phyloP scores from a whole-genome alignment of 2,113 vertebrate species.

The Illadopsis cleaveri region DNA sequence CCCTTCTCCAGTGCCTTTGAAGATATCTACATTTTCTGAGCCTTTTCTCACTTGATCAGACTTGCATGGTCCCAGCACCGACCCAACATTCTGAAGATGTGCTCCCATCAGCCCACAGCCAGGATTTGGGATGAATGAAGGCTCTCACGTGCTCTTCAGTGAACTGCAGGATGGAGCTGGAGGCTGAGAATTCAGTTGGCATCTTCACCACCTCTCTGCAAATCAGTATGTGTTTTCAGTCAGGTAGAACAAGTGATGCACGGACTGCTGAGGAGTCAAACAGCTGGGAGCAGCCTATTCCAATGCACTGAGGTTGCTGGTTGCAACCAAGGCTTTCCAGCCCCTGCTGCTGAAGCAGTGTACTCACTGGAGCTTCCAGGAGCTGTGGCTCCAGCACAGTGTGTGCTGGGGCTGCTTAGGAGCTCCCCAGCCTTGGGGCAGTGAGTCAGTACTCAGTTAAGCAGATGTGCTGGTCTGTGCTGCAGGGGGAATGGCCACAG shows the following conservation, averaged over 20 bases:
- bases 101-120: not conserved
- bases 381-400: not conserved
- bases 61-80: not conserved
- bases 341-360: not conserved
- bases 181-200: not conserved
- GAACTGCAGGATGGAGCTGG: not conserved
- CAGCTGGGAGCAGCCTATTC: not conserved
- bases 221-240: not conserved
- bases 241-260: fast-evolving
- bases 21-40: not conserved
- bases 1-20: not conserved
- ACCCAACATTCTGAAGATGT: fast-evolving
- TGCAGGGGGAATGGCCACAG: not conserved
- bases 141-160: fast-evolving
- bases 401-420: not conserved
- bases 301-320: not conserved
- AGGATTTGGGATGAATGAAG: not conserved
- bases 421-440: not conserved
- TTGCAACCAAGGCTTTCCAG: not conserved
- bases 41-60: not conserved
- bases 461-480: not conserved
- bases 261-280: fast-evolving
- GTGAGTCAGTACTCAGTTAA: not conserved
- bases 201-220: not conserved
- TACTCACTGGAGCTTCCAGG: not conserved